Evolutionary conservation across 2,113 vertebrate genomes (phyloP), one percentile per base, ranked within the genome.

Genomic region (Datnioides undecimradiatus): DNA sequence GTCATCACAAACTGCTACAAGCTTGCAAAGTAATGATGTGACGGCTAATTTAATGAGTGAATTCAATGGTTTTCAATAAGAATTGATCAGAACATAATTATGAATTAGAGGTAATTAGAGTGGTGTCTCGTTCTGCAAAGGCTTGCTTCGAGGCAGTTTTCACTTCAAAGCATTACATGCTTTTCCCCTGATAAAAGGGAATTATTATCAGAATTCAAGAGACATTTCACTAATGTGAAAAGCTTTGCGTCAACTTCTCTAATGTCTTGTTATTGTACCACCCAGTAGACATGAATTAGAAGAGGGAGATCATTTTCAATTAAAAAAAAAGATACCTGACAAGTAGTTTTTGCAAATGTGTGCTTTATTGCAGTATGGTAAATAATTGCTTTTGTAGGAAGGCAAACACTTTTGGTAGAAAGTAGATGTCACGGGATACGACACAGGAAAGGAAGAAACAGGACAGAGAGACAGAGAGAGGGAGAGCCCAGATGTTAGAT

Each of bases 31-130:
- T 21, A 55, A 55, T 40, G 43, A 69, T 45, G 54, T 63, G 62
- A 76, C 81, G 14, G 23, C 33, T 62, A 16, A 89, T 85, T 87
- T 76, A 82, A 82, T 87, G 79, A 80, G 64, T 51, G 62, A 33
- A 80, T 85, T 85, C 68, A 66, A 46, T 83, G 38, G 12, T 63
- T 81, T 75, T 83, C 60, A 77, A 85, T 77, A 63, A 65, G 57
- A 80, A 89, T 82, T 84, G 82, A 93, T 91, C 70, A 78, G 73
- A 73, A 74, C 59, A 79, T 89, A 81, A 87, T 79, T 72, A 76
- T 87, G 60, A 85, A 82, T 87, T 67, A 73, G 27, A 62, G 49
- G 41, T 79, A 78, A 85, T 87, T 76, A 73, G 63, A 83, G 40
- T 25, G 21, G 21, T 67, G 79, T 85, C 70, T 83, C 33, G 25